Conservation (phyloP, 2,888 invertebrate genomes). For the Pollenia amentaria region DNA sequence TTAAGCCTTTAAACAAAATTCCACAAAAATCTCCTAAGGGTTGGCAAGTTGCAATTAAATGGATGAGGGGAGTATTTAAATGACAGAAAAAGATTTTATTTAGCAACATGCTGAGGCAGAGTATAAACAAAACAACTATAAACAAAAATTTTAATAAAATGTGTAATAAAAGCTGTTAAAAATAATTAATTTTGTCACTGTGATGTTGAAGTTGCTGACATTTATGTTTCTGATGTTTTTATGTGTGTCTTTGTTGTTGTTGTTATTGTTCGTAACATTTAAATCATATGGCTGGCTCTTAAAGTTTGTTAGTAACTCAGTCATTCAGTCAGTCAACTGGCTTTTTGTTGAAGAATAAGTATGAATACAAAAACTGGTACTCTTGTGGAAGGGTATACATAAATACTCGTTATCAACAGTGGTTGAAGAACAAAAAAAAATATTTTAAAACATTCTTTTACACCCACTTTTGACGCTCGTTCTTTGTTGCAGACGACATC, state of each 20-base stretch:
- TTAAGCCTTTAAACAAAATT: constrained; percentile 7
- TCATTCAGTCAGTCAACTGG: constrained; percentile 46
- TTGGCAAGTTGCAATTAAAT: constrained; percentile 22
- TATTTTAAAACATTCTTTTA: constrained; percentile 47
- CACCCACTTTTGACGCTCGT: constrained; percentile 71
- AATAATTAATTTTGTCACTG: constrained; percentile 72
- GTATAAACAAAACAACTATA: constrained; percentile 21
- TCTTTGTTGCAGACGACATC: constrained; percentile 59
- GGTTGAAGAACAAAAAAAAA: constrained; percentile 9
- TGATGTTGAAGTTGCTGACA: constrained; percentile 6
- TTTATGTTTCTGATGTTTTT: background rate
- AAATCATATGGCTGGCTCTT: constrained; percentile 40
- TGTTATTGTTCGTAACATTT: constrained; percentile 48
- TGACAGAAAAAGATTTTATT: constrained; percentile 44
- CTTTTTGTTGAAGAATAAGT: background rate
- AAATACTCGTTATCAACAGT: constrained; percentile 25
- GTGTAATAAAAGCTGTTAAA: constrained; percentile 66
- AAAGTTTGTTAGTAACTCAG: constrained; percentile 41
- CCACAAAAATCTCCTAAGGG: constrained; percentile 6
- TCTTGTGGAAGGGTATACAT: constrained; percentile 27
- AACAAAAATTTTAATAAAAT: constrained; percentile 39
- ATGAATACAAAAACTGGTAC: constrained; percentile 1
- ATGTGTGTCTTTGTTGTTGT: constrained; percentile 2
- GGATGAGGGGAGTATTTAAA: background rate
- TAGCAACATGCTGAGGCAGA: constrained; percentile 36